Base-by-base conservation (phyloP, 2,113 vertebrate species). In the Pleuronectes platessa region DNA sequence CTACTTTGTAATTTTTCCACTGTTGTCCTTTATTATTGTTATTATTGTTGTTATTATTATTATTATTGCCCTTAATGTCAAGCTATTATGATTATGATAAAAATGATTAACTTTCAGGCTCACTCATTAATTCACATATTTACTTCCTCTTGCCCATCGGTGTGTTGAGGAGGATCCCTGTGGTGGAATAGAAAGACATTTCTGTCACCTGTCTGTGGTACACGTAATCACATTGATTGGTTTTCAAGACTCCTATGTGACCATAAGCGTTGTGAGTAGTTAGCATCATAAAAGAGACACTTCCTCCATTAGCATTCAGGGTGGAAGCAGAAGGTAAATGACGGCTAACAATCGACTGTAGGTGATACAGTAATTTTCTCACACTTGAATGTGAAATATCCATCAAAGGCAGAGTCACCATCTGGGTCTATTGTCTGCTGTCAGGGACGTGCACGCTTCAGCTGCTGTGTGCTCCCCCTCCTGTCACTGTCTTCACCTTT, bases 401-500 rank as follows among this genome's bases (percentile, higher is more conserved):
- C 81, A 90, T 92, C 86, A 91, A 86, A 88, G 87, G 79, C 88
- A 71, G 80, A 82, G 61, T 76, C 68, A 74, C 86, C 88, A 92
- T 90, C 88, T 91, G 90, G 82, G 71, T 69, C 82, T 80, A 90
- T 90, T 92, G 86, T 91, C 72, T 91, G 67, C 86, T 82, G 84
- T 91, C 88, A 91, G 84, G 83, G 79, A 71, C 79, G 76, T 71
- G 26, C 87, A 90, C 42, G 68, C 88, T 71, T 82, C 87, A 88
- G 67, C 78, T 86, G 76, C 74, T 83, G 64, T 84, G 85, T 63
- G 67, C 79, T 61, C n/a, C 23, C 23, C 80, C 68, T 72, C 82
- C 68, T 82, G 76, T 79, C 68, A 81, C 62, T 79, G 76, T 71
- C 59, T 60, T 71, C 68, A 61, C 59, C 58, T 78, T 68, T 64